Conservation (phyloP, 2,888 invertebrate species). For the Phymatocera aterrima region DNA sequence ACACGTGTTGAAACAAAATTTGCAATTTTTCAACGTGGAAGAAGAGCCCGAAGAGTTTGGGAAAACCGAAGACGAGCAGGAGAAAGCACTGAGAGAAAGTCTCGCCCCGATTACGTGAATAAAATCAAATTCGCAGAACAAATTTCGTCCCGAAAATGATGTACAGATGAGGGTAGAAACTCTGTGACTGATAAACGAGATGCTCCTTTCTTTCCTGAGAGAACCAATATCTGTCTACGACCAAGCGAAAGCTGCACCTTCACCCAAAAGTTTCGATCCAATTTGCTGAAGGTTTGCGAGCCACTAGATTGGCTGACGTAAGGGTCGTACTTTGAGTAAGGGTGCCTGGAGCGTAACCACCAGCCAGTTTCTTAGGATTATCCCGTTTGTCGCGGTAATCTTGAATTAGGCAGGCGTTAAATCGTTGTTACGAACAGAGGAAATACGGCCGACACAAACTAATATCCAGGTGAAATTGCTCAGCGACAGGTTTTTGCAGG, state of each 20-base stretch:
- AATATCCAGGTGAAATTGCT: neutral
- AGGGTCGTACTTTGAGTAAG: constrained; percentile 31
- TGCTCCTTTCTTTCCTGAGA: neutral
- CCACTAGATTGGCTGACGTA: neutral
- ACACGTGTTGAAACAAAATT: neutral
- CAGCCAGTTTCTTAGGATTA: constrained; percentile 25
- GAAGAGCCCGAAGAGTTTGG: neutral
- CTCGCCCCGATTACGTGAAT: neutral
- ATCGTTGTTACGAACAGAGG: constrained; percentile 18
- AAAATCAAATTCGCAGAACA: neutral
- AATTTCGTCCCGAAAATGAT: neutral
- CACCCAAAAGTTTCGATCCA: constrained; percentile 20
- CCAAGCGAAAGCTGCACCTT: neutral
- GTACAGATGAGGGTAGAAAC: neutral
- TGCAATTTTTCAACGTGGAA: neutral
- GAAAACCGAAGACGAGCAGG: neutral
- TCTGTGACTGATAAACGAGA: neutral
- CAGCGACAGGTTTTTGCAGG: no score
- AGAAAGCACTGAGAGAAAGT: neutral
- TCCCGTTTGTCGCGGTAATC: constrained; percentile 30
- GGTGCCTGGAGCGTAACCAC: constrained; percentile 19
- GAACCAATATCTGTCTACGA: neutral
- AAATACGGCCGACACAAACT: constrained; percentile 7
- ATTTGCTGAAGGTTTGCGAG: constrained; percentile 17
- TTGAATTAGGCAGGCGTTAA: constrained; percentile 30